Evolutionary conservation across 2,797 vertebrate genomes (phyloP), one percentile per base, ranked within the genome.

Genomic region (Anguilla obscura): DNA sequence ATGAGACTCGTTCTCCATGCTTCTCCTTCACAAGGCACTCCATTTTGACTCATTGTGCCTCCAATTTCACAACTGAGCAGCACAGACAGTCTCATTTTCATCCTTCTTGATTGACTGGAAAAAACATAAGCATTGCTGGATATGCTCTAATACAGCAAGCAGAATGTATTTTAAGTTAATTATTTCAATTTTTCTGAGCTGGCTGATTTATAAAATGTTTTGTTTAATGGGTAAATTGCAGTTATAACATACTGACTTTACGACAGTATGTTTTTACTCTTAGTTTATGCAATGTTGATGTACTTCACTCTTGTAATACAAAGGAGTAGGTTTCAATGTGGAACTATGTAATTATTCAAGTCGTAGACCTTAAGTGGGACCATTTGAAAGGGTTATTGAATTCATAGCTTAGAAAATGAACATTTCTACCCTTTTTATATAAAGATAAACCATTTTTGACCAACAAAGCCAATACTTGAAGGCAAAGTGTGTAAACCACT

Each of bases 381-480:
- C 30, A 2, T 33, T 14, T 74, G 69, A 74, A 74, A 36, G 69
- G 33, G 1, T 40, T 40, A 18, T 40, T n/a, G 27, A 52, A 52
- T 84, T 36, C 33, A 50, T 69, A 21, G 66, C 33, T 40, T 45
- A 45, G 14, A 7, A 86, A 69, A 71, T 86, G 18, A 10, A 40
- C 18, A 50, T 79, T 36, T 40, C 3, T 79, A 52, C 24, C 30
- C 33, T 86, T 86, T 36, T 36, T 18, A 27, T 86, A 84, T 58
- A 52, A 52, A 87, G 56, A 87, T 58, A 56, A 40, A 58, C 30
- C 50, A 33, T 60, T 86, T 40, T 85, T 89, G 85, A 85, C 83
- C 90, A 89, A 88, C 89, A 88, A 48, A 85, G 60, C 45, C 18
- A 90, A 80, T 85, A 69, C 90, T 88, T 90, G 48, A 82, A 88